These are phyloP conservation scores for Orientallactaga bullata DNA, from an alignment of 2,113 vertebrate species.

Conservation along the genomic window DNA sequence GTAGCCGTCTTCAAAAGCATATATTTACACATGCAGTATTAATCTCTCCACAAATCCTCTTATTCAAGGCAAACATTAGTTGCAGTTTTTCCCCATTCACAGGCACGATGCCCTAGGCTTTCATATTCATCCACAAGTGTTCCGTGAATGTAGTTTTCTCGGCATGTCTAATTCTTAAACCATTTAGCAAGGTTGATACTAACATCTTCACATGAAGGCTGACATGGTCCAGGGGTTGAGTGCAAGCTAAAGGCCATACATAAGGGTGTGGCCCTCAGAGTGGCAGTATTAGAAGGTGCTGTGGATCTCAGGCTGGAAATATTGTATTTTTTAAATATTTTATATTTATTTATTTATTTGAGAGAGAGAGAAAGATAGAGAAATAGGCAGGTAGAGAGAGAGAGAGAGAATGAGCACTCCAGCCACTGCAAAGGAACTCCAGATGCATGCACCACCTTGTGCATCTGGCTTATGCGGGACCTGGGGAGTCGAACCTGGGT, in stretches of 20 bases:
- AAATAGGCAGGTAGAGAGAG: too few species aligned
- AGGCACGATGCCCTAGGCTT: not conserved
- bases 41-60: not conserved
- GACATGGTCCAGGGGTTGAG: too few species aligned
- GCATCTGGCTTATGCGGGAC: too few species aligned
- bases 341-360: too few species aligned
- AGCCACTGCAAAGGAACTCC: too few species aligned
- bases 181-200: not conserved
- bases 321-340: too few species aligned
- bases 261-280: not conserved
- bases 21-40: not conserved
- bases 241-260: too few species aligned
- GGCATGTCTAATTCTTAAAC: not conserved
- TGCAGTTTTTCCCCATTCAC: not conserved
- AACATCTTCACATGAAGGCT: not conserved
- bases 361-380: too few species aligned
- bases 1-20: slow-evolving; percentile 18
- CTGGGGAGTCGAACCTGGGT: too few species aligned
- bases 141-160: not conserved
- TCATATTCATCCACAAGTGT: not conserved
- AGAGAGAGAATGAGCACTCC: too few species aligned
- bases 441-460: too few species aligned
- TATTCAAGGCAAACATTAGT: slow-evolving; percentile 8
- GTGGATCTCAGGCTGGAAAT: not conserved
- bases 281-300: too few species aligned